Percentiles rank a stretch among this genome's conserved stretches.
phyloP scores from a whole-genome alignment of 2,888 invertebrate genomes.

The Agriopis marginaria region DNA sequence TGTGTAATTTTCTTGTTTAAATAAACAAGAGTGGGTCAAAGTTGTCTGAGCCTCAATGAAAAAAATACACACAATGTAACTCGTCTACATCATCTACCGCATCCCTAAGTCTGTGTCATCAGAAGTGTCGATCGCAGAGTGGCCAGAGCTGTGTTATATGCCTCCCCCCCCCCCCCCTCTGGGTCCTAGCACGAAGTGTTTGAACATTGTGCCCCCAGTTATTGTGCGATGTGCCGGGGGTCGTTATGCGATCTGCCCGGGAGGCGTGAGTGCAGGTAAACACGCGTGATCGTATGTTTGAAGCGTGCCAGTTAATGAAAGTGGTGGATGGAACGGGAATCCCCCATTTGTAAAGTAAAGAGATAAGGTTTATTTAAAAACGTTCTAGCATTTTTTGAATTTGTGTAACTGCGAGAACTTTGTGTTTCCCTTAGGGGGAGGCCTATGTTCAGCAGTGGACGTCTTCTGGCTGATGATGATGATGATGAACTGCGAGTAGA shows the following conservation, averaged over 20 bases:
- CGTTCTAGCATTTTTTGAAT: neutral
- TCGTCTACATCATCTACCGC: no score
- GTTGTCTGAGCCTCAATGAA: no score
- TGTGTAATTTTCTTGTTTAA: no score
- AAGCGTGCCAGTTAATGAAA: slow-evolving; percentile 16
- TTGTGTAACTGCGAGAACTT: no score
- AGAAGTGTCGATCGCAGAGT: slow-evolving; percentile 35
- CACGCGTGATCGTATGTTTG: slow-evolving; percentile 4
- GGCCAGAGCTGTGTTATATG: slow-evolving; percentile 10
- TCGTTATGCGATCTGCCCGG: slow-evolving; percentile 7
- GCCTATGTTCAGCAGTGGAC: no score
- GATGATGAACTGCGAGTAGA: no score
- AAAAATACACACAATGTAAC: no score
- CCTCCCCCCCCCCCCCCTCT: neutral
- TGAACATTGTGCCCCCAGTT: slow-evolving; percentile 15
- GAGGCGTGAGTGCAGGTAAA: slow-evolving; percentile 11
- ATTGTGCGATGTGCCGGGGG: neutral
- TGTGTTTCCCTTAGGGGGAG: no score
- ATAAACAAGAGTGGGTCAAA: no score
- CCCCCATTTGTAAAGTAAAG: neutral
- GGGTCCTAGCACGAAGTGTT: no score
- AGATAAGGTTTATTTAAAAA: neutral
- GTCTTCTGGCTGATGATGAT: no score
- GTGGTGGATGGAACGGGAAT: slow-evolving; percentile 8
- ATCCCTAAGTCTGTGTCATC: neutral